Evolutionary conservation across 2,888 invertebrate genomes (phyloP).

Genomic region (Lysandra coridon): DNA sequence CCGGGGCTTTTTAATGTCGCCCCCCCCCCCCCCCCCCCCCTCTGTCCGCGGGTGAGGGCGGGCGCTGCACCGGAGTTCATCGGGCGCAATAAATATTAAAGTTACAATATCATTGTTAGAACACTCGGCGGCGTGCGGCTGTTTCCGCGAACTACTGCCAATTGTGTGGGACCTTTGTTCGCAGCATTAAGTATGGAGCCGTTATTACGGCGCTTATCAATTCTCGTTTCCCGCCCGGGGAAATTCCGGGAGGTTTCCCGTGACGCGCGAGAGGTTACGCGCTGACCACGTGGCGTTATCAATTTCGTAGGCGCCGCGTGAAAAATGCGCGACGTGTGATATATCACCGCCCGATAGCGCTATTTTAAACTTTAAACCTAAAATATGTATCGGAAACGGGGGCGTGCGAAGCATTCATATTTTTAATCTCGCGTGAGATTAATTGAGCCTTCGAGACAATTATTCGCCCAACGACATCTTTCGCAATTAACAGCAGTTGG

Average conservation of each 20-base stretch:
- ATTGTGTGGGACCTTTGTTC: constrained; percentile 72
- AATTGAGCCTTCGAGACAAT: not conserved
- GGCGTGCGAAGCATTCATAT: constrained; percentile 46
- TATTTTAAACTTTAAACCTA: constrained; percentile 55
- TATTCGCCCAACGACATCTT: not conserved
- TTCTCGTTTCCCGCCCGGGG: constrained; percentile 35
- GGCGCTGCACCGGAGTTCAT: constrained; percentile 64
- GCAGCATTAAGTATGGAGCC: constrained; percentile 66
- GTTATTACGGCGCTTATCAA: constrained; percentile 56
- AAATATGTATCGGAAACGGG: constrained; percentile 51
- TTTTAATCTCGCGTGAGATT: constrained; percentile 14
- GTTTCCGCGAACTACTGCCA: constrained; percentile 69
- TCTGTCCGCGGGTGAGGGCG: constrained; percentile 41
- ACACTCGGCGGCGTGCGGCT: constrained; percentile 63
- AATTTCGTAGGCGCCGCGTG: constrained; percentile 61
- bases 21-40: not conserved
- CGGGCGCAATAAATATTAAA: constrained; percentile 79
- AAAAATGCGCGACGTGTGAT: constrained; percentile 60
- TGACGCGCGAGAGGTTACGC: constrained; percentile 32
- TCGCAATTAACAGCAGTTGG: not conserved
- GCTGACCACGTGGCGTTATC: constrained; percentile 47
- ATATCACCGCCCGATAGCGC: constrained; percentile 52
- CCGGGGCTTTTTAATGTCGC: constrained; percentile 46
- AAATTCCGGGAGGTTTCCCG: constrained; percentile 30
- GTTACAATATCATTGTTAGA: constrained; percentile 75